These are phyloP conservation scores for Lomographa bimaculata DNA, from an alignment of 2,888 invertebrate species.

Conservation along the genomic window DNA sequence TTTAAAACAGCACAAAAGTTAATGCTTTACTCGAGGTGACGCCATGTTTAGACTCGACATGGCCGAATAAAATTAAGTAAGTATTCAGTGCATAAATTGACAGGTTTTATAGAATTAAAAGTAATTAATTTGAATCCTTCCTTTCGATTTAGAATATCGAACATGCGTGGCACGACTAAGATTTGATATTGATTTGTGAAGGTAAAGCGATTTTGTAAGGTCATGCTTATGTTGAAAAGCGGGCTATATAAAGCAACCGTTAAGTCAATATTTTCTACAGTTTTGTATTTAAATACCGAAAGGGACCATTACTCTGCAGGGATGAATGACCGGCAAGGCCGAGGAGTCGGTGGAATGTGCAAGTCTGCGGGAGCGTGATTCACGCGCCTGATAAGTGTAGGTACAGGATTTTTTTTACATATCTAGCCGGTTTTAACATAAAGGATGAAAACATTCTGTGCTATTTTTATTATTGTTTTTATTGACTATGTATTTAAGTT, in stretches of 20 bases:
- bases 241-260: conserved; percentile 14
- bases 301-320: conserved; percentile 40
- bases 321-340: conserved; percentile 78
- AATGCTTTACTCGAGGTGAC: conserved; percentile 9
- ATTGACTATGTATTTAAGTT: too few species aligned
- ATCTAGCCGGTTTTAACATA: too few species aligned
- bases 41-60: neutral
- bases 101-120: neutral
- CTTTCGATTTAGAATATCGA: neutral
- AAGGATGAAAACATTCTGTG: too few species aligned
- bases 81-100: neutral
- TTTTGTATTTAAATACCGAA: conserved; percentile 29
- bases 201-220: neutral
- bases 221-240: neutral
- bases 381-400: conserved; percentile 42
- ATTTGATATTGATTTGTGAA: neutral
- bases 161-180: neutral
- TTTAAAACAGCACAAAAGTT: conserved; percentile 9
- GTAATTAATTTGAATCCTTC: neutral
- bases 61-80: conserved; percentile 4
- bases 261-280: conserved; percentile 24
- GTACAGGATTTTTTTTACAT: conserved; percentile 9
- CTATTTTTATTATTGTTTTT: too few species aligned
- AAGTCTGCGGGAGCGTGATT: conserved; percentile 52
- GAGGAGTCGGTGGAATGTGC: conserved; percentile 59